These are phyloP conservation scores for Lasioglossum leucozonium DNA, from an alignment of 2,888 invertebrate genomes.

Conservation along the genomic window DNA sequence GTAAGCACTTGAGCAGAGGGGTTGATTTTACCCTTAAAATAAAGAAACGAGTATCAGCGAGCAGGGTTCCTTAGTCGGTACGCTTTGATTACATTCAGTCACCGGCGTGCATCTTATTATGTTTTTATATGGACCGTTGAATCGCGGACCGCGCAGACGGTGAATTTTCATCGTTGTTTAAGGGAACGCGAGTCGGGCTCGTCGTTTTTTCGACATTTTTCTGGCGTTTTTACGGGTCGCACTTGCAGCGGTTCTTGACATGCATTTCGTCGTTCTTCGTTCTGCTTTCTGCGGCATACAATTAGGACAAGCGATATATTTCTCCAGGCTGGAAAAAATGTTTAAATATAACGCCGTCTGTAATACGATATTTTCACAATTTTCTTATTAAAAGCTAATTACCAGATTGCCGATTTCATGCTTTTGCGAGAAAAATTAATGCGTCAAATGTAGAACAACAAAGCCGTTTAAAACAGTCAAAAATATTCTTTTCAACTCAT, in stretches of 20 bases:
- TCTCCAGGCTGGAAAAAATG: background rate
- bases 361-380: background rate
- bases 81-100: background rate
- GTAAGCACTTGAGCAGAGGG: too few relatives aligned
- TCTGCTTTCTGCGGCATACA: background rate
- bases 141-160: background rate
- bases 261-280: constrained; percentile 5
- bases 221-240: background rate
- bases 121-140: background rate
- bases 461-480: background rate
- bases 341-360: background rate
- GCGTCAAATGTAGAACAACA: background rate
- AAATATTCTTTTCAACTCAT: background rate
- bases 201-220: background rate
- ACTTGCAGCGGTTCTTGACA: constrained; percentile 19
- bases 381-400: background rate
- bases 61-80: too few relatives aligned
- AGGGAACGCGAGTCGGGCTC: background rate
- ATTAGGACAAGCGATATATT: background rate
- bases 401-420: background rate
- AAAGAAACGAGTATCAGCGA: too few relatives aligned
- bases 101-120: background rate
- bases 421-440: background rate
- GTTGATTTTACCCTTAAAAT: too few relatives aligned
- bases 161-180: background rate